A percentile compares a stretch with the other conserved stretches of the same genome.
These are phyloP conservation scores for Trimorus sp. DNA, from an alignment of 2,888 invertebrate genomes.

Conservation along the genomic window DNA sequence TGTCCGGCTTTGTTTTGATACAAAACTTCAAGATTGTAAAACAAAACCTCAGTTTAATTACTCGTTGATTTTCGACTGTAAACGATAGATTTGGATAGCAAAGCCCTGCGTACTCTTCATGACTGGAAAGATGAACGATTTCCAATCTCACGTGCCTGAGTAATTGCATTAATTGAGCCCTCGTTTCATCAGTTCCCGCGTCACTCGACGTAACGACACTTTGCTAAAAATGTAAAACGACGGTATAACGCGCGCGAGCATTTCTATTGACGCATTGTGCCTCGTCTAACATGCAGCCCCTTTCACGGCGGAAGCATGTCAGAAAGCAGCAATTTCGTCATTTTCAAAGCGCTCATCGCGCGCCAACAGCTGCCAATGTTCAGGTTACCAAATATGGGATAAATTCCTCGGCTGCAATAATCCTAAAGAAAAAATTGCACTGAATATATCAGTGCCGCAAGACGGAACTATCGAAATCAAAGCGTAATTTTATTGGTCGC, in stretches of 20 bases:
- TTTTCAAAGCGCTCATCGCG: slow-evolving; percentile 35
- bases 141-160: too few relatives aligned
- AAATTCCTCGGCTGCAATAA: slow-evolving; percentile 9
- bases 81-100: too few relatives aligned
- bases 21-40: too few relatives aligned
- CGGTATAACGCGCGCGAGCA: slow-evolving; percentile 2
- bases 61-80: too few relatives aligned
- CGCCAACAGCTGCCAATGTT: slow-evolving; percentile 29
- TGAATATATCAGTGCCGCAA: slow-evolving; percentile 17
- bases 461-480: slow-evolving; percentile 12
- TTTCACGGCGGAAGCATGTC: slow-evolving; percentile 23
- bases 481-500: neutral
- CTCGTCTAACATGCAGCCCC: slow-evolving; percentile 27
- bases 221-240: too few relatives aligned
- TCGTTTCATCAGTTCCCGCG: neutral
- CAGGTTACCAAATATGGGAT: slow-evolving; percentile 3
- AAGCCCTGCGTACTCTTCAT: too few relatives aligned
- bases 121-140: too few relatives aligned
- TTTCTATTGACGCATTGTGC: slow-evolving; percentile 29
- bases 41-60: too few relatives aligned
- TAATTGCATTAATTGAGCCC: too few relatives aligned
- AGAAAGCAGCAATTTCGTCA: slow-evolving; percentile 37
- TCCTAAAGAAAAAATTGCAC: slow-evolving; percentile 8
- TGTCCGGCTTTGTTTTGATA: too few relatives aligned
- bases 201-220: too few relatives aligned